phyloP scores from a whole-genome alignment of 2,888 invertebrate genomes.

The Stratiomys singularior region DNA sequence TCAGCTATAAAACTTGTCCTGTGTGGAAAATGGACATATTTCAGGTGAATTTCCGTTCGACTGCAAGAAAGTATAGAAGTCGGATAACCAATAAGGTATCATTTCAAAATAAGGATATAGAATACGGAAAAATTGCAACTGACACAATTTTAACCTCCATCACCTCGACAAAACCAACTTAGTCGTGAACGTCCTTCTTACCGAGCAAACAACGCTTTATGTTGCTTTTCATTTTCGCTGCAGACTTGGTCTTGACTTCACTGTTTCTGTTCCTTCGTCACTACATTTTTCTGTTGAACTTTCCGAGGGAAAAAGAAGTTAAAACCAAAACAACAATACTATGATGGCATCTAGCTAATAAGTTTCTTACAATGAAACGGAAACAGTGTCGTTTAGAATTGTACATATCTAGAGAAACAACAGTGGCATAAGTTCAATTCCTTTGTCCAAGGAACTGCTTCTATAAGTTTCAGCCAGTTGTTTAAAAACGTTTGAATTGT shows the following conservation, averaged over 20 bases:
- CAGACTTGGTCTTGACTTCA: too few relatives aligned
- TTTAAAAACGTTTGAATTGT: too few relatives aligned
- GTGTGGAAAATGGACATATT: too few relatives aligned
- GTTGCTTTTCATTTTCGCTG: too few relatives aligned
- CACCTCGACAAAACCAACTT: background rate
- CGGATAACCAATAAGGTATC: constrained; percentile 26
- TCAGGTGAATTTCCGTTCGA: too few relatives aligned
- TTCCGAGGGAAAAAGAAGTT: too few relatives aligned
- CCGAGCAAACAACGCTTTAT: background rate
- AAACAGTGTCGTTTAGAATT: constrained; percentile 29
- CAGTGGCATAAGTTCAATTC: too few relatives aligned
- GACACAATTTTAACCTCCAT: constrained; percentile 20
- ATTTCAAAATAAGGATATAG: constrained; percentile 26
- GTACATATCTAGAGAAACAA: background rate
- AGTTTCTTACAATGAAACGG: constrained; percentile 31
- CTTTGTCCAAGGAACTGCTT: too few relatives aligned
- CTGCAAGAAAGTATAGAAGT: background rate
- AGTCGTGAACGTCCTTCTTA: background rate
- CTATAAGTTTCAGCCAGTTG: too few relatives aligned
- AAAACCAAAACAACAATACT: constrained; percentile 14
- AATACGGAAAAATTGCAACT: constrained; percentile 21
- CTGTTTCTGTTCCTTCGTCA: too few relatives aligned
- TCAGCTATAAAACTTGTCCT: too few relatives aligned
- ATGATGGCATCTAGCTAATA: constrained; percentile 38
- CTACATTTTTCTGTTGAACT: too few relatives aligned